These are phyloP conservation scores for Clistopyga incitator DNA, from an alignment of 2,888 invertebrate genomes.

Conservation along the genomic window DNA sequence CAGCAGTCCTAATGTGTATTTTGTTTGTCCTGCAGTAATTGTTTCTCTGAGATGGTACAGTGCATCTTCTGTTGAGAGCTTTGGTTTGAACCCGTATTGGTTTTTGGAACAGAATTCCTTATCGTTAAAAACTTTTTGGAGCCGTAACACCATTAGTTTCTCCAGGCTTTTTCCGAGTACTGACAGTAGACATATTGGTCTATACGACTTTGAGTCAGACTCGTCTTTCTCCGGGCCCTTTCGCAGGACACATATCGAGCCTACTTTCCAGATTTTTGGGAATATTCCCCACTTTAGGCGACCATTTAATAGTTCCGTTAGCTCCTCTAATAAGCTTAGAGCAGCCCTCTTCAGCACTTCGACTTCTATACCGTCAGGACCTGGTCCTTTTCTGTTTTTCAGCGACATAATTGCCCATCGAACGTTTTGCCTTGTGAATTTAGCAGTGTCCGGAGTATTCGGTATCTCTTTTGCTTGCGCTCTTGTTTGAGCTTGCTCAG, in stretches of 20 bases:
- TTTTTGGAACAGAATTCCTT: neutral
- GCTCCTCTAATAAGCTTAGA: neutral
- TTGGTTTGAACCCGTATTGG: slow-evolving; percentile 37
- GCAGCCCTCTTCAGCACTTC: neutral
- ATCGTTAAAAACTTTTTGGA: neutral
- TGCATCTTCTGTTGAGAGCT: slow-evolving; percentile 33
- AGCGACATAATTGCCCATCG: neutral
- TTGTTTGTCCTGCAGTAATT: neutral
- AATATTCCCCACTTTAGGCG: slow-evolving; percentile 2
- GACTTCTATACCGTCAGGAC: neutral
- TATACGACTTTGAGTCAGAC: slow-evolving; percentile 20
- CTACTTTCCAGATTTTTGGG: slow-evolving; percentile 3
- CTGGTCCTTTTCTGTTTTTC: neutral
- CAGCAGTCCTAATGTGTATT: slow-evolving; percentile 20
- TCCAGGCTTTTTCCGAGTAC: slow-evolving; percentile 30
- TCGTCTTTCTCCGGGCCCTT: slow-evolving; percentile 14
- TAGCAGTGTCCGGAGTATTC: neutral
- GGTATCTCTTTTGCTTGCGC: neutral
- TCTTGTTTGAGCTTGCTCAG: neutral
- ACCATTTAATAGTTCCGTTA: neutral
- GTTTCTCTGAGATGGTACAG: slow-evolving; percentile 19
- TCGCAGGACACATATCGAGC: neutral
- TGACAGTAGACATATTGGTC: slow-evolving; percentile 6
- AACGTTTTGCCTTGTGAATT: slow-evolving; percentile 1
- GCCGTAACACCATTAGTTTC: neutral